Conservation (phyloP, 2,113 vertebrate species). For the Thunnus maccoyii region DNA sequence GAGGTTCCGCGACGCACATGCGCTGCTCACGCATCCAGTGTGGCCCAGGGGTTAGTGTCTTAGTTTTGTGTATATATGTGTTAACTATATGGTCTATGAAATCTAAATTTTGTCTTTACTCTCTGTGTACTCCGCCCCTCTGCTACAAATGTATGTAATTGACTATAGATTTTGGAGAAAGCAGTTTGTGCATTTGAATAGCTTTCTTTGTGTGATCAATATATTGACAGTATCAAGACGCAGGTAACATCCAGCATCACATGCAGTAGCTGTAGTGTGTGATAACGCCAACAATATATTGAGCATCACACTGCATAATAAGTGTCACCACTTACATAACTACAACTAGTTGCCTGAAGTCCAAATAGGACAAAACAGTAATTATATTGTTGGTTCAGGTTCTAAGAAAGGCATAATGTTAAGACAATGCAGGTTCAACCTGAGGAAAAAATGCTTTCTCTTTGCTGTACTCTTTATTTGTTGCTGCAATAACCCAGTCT, state of each 20-base stretch:
- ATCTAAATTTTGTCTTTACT: background rate
- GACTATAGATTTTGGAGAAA: background rate
- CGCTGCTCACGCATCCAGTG: no score
- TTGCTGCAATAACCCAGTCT: background rate
- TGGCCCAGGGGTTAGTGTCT: background rate
- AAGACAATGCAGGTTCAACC: background rate
- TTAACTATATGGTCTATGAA: background rate
- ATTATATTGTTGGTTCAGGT: background rate
- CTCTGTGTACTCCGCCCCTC: background rate
- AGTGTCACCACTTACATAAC: no score
- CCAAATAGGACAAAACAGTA: background rate
- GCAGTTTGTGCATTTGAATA: background rate
- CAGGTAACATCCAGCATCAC: background rate
- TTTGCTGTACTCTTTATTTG: background rate
- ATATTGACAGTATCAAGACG: background rate
- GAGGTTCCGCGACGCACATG: no score
- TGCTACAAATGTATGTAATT: background rate
- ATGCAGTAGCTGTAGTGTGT: background rate
- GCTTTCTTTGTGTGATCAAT: background rate
- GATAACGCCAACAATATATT: background rate
- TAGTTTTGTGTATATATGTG: no score
- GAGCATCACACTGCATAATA: background rate
- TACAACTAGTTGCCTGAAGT: background rate
- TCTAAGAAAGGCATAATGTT: background rate
- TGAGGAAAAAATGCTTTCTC: background rate